Conservation (phyloP, 1,140 invertebrate genomes). For the Diabrotica virgifera region DNA sequence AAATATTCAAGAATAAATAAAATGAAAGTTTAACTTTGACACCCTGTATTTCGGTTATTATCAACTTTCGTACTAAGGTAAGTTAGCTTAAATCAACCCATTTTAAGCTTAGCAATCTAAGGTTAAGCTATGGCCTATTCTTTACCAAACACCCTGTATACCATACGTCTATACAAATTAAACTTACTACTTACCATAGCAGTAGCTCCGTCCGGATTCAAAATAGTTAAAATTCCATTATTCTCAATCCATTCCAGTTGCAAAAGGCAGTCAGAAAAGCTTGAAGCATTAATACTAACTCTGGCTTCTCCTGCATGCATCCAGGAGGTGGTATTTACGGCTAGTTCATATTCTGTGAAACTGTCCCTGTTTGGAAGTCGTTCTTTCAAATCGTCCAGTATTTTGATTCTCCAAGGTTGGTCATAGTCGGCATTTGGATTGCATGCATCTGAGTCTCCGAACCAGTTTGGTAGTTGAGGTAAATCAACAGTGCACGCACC, state of each 20-base stretch:
- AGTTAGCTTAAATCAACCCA: too few relatives aligned
- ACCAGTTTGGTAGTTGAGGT: constrained; percentile 73
- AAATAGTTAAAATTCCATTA: constrained; percentile 71
- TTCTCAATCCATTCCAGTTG: constrained; percentile 77
- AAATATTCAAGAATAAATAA: too few relatives aligned
- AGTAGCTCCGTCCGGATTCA: constrained; percentile 69
- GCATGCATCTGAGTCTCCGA: constrained; percentile 52
- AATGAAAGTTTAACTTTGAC: too few relatives aligned
- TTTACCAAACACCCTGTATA: too few relatives aligned
- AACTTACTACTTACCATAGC: constrained; percentile 57
- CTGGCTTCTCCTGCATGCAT: constrained; percentile 74
- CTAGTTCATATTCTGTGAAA: constrained; percentile 53
- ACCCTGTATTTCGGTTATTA: too few relatives aligned
- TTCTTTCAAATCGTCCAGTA: constrained; percentile 66
- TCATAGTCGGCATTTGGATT: constrained; percentile 61
- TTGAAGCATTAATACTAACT: constrained; percentile 58
- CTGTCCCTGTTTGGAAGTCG: constrained; percentile 47
- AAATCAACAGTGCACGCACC: constrained; percentile 73
- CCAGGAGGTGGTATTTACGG: constrained; percentile 80
- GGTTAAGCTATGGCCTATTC: too few relatives aligned
- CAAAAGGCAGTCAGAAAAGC: constrained; percentile 71
- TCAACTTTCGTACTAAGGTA: too few relatives aligned
- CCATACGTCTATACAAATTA: background rate
- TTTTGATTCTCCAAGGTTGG: constrained; percentile 71
- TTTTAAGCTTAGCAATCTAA: too few relatives aligned